Base-by-base conservation (phyloP, 2,888 invertebrate species). In the Pollenia griseotomentosa region DNA sequence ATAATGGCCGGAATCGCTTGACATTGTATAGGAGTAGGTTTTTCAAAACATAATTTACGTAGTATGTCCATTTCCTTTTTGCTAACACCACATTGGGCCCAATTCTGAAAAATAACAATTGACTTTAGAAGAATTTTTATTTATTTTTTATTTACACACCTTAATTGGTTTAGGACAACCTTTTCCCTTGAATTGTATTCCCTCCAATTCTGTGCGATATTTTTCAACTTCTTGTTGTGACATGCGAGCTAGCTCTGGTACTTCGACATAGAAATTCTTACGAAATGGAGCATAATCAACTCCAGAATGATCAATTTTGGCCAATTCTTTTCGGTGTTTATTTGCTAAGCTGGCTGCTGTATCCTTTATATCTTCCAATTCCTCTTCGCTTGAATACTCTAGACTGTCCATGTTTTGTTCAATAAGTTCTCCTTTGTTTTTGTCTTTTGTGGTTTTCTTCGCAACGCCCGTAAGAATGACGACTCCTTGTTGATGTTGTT, bases 1-100 rank as follows among this genome's bases (percentile, higher is more conserved):
- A 99, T 99, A 86, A 99, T 97, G 42, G 98, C 97, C 6, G 98
- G 98, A 91, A 99, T 97, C 3, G 99, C 99, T 94, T 99, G 99
- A 78, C 98, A 96, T 94, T 99, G 99, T 91, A 99, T 99, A 0
- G 99, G 99, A 0, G 99, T 99, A 0, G 99, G 99, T 93, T 98
- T 99, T 90, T 98, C 98, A 93, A 98, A 99, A 83, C 96, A 96
- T 83, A 97, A 95, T 94, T 96, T 98, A 93, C 97, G 98, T 82
- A 99, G 94, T 88, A 97, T 96, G 90, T 99, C 99, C 93, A 99
- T 94, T 92, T 99, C 97, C 92, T 98, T 99, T 92, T 98, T 98
- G 87, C 98, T 98, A 23, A 99, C 97, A 7, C 99, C 99, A 92
- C 98, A 99, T 91, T 99, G 99, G 0, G 99, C 99, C 99, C 99